Base-by-base conservation (phyloP, 2,797 vertebrate species). In the Myotis vivesi region DNA sequence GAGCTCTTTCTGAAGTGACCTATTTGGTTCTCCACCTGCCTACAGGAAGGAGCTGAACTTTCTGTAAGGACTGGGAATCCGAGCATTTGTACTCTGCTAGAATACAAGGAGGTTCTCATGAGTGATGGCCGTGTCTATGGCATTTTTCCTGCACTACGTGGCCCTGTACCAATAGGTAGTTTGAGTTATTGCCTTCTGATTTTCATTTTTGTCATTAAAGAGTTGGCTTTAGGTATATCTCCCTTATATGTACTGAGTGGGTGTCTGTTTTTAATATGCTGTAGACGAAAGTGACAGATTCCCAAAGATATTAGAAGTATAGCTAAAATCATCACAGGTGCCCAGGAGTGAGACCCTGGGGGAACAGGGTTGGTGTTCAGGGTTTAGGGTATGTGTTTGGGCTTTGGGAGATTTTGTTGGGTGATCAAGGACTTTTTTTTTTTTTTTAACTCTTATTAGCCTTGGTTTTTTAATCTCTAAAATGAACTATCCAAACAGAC, bases 191-290 rank as follows among this genome's bases (percentile, higher is more conserved):
- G 73, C 44, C 44, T 83, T 88, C 84, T 87, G 79, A 41, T 82
- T 85, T 93, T 73, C 73, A 49, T 72, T 87, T 93, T 71, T 46
- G n/a, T 36, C 41, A 20, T 81, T 73, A 33, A 93, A 88, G 53
- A n/a, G n/a, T 38, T 85, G 75, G 33, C 62, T 81, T 87, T 68
- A 85, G 62, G 76, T 44, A 22, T 55, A 23, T 89, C 76, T 71
- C 49, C 15, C 46, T 33, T 59, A 13, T 41, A 23, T 51, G 12
- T 66, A 20, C 28, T 66, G 75, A 44, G 59, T 38, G 76, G 33
- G 84, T 53, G 66, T 86, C 49, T 96, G 38, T 81, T 86, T 84
- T 92, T 84, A 68, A 55, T 91, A 84, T 77, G 38, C 38, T 83
- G 19, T 84, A 41, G 46, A 46, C 73, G 83, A 59, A 75, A 83